Percentiles rank a stretch among this genome's conserved stretches.
Evolutionary conservation across 2,888 invertebrate species (phyloP).

Genomic region (Tachina lurida): DNA sequence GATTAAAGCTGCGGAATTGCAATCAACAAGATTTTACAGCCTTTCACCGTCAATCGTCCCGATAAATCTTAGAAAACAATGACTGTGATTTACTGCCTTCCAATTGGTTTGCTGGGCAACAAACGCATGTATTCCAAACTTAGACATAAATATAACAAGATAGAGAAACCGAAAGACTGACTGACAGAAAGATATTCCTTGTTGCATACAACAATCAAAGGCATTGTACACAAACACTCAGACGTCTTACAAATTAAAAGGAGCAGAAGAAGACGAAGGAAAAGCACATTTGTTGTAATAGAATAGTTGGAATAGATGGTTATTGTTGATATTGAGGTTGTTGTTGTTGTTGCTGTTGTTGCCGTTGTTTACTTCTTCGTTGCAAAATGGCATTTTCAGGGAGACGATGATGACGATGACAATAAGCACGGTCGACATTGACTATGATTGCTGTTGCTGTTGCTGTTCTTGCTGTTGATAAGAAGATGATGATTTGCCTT

Average conservation of each 20-base stretch:
- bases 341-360: neutral
- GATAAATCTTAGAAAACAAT: too few species aligned
- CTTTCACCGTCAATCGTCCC: too few species aligned
- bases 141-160: slow-evolving; percentile 25
- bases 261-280: neutral
- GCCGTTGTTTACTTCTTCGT: slow-evolving; percentile 20
- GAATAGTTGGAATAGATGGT: slow-evolving; percentile 38
- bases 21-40: too few species aligned
- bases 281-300: neutral
- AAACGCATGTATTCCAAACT: slow-evolving; percentile 27
- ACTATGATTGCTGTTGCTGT: slow-evolving; percentile 28
- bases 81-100: too few species aligned
- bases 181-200: slow-evolving; percentile 39
- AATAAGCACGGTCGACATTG: slow-evolving; percentile 47
- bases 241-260: neutral
- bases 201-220: slow-evolving; percentile 46
- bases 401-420: slow-evolving; percentile 13
- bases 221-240: slow-evolving; percentile 10
- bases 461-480: slow-evolving; percentile 39
- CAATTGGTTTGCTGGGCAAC: neutral
- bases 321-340: slow-evolving; percentile 1
- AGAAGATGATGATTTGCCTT: slow-evolving; percentile 67
- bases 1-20: too few species aligned
- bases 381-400: slow-evolving; percentile 43
- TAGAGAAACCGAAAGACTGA: slow-evolving; percentile 10